phyloP scores from a whole-genome alignment of 2,888 invertebrate species.

The Pseudolycoriella hygida region DNA sequence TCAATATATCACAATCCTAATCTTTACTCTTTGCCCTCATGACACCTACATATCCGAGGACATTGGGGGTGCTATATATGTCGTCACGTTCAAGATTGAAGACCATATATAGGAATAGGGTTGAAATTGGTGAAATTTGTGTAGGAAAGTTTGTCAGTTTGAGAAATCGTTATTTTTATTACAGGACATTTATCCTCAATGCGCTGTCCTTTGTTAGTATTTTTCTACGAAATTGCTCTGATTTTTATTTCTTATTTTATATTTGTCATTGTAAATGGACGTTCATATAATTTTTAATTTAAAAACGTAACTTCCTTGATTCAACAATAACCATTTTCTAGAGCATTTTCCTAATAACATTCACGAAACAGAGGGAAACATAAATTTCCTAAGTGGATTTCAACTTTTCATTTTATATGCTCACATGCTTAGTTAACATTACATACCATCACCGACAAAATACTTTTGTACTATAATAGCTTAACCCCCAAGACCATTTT shows the following conservation, averaged over 20 bases:
- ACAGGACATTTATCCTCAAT: neutral
- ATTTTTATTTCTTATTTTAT: too few relatives aligned
- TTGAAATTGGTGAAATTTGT: neutral
- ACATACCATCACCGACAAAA: neutral
- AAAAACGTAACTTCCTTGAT: too few relatives aligned
- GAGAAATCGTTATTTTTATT: conserved; percentile 2
- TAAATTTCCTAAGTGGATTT: too few relatives aligned
- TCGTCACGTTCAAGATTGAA: conserved; percentile 5
- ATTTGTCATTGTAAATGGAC: too few relatives aligned
- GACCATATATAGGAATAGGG: conserved; percentile 3
- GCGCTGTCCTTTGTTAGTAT: too few relatives aligned
- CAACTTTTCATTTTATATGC: neutral
- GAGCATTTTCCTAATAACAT: too few relatives aligned
- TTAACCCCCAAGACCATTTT: conserved; percentile 3
- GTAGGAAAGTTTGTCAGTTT: conserved; percentile 1
- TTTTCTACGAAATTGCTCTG: too few relatives aligned
- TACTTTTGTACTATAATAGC: neutral
- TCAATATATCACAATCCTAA: conserved; percentile 5
- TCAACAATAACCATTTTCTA: too few relatives aligned
- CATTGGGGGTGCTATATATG: conserved; percentile 4
- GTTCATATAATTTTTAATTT: too few relatives aligned
- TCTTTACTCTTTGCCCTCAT: conserved; percentile 5
- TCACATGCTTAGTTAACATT: neutral
- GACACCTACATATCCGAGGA: conserved; percentile 4
- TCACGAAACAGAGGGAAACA: too few relatives aligned